Base-by-base conservation (phyloP, 2,797 vertebrate genomes). In the Galagoides demidoff region DNA sequence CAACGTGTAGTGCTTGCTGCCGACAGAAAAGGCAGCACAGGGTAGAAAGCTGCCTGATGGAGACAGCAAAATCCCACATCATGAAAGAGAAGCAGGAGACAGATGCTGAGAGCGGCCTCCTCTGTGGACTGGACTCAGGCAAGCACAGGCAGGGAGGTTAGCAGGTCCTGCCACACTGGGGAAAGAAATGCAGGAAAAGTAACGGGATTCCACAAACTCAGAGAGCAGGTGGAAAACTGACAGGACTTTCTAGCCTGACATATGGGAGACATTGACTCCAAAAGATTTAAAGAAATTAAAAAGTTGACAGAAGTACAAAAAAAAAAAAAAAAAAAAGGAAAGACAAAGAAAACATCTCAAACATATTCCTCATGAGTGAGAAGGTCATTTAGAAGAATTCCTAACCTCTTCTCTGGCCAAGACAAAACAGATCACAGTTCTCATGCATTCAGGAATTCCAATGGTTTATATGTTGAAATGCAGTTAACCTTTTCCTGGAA, bases 271-370 rank as follows among this genome's bases (percentile, higher is more conserved):
- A 29, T n/a, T 39, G 37, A 94, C 81, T 87, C 16, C 45, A 84
- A 89, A 79, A 57, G 27, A 77, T 52, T 94, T 76, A 81, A 92
- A 91, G 85, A 43, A 88, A 59, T 79, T 61, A 49, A 91, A 59
- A 95, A 66, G 22, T 22, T 90, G 49, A 95, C 63, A 90, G 37
- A 66, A 9, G 71, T 34, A 86, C 8, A 82, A 89, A n/a, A n/a
- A n/a, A n/a, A n/a, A n/a, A n/a, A 6, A 43, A 43, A 43, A 43
- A 43, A 43, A 43, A 43, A 43, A 43, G 7, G 7, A 43, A 7
- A 43, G 5, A 6, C 5, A 39, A 43, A 87, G 29, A 45, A 71
- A 73, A 66, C 3, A 77, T 61, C 43, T 79, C 16, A 68, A 79
- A 66, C 4, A 43, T 52, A 49, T 64, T 73, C 29, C 23, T 71